These are phyloP conservation scores for Gambelia wislizenii DNA, from an alignment of 2,797 vertebrate genomes.

Conservation along the genomic window DNA sequence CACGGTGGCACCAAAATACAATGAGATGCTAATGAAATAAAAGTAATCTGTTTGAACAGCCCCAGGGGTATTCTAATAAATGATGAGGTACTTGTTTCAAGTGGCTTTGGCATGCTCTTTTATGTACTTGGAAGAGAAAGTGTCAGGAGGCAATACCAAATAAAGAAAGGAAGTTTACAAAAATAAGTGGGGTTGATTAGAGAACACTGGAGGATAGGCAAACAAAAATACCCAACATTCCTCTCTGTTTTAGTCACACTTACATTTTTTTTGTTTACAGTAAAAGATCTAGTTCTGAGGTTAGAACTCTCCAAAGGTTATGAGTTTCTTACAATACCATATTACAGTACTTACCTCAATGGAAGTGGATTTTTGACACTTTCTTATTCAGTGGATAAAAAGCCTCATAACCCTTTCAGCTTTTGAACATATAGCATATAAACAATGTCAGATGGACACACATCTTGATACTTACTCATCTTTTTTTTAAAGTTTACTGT, in stretches of 20 bases:
- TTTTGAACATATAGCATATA: too few relatives aligned
- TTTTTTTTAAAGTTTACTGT: too few relatives aligned
- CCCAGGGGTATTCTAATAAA: slow-evolving; percentile 25
- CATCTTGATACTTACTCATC: too few relatives aligned
- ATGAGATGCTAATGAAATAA: slow-evolving; percentile 61
- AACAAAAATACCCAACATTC: slow-evolving; percentile 11
- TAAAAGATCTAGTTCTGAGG: not conserved
- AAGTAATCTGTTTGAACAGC: slow-evolving; percentile 61
- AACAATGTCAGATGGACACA: too few relatives aligned
- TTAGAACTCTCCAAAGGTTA: not conserved
- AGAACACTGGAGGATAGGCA: slow-evolving; percentile 8
- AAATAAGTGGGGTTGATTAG: slow-evolving; percentile 42
- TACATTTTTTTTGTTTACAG: not conserved
- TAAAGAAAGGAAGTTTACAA: slow-evolving; percentile 59
- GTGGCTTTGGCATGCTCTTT: slow-evolving; percentile 42
- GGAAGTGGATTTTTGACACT: too few relatives aligned
- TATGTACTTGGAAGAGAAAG: slow-evolving; percentile 46
- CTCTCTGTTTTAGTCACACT: slow-evolving; percentile 26
- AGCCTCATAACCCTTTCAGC: too few relatives aligned
- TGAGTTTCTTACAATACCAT: not conserved
- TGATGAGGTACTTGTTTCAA: slow-evolving; percentile 43
- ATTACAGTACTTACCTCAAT: too few relatives aligned
- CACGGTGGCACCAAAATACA: slow-evolving; percentile 64
- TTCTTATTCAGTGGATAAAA: too few relatives aligned
- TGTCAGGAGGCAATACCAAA: slow-evolving; percentile 67